A percentile compares a stretch with the other conserved stretches of the same genome.
phyloP scores from a whole-genome alignment of 2,113 vertebrate species.

The Pan paniscus region DNA sequence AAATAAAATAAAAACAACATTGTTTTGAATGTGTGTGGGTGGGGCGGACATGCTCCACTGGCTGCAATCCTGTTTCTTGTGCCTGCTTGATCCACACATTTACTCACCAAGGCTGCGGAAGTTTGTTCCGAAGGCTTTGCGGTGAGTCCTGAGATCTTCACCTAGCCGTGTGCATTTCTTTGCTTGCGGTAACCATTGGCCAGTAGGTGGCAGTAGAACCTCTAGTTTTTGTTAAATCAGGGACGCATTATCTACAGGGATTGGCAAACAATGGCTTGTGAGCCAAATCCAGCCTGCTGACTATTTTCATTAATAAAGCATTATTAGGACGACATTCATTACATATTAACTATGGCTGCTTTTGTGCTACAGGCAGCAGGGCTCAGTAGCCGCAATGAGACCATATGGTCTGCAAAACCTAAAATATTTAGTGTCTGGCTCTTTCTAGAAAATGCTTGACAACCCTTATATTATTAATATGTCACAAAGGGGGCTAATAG shows the following conservation, averaged over 20 bases:
- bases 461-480: accelerated
- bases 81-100: accelerated
- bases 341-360: accelerated
- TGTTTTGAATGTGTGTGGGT: accelerated
- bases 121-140: not conserved
- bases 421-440: not conserved
- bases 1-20: no score
- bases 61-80: accelerated
- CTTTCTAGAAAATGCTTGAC: not conserved
- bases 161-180: accelerated
- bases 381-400: not conserved
- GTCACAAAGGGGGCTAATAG: not conserved
- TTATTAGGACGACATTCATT: not conserved
- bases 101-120: not conserved
- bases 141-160: accelerated
- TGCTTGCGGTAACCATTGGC: accelerated
- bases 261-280: not conserved
- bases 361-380: accelerated
- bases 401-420: not conserved
- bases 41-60: accelerated
- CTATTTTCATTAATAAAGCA: not conserved
- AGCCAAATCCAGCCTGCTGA: accelerated
- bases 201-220: slow-evolving; percentile 58
- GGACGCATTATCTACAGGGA: accelerated
- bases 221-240: not conserved